Percentiles rank a stretch among this genome's conserved stretches.
These are phyloP conservation scores for Drosophila ficusphila DNA, from an alignment of 1,140 invertebrate genomes.

Conservation along the genomic window DNA sequence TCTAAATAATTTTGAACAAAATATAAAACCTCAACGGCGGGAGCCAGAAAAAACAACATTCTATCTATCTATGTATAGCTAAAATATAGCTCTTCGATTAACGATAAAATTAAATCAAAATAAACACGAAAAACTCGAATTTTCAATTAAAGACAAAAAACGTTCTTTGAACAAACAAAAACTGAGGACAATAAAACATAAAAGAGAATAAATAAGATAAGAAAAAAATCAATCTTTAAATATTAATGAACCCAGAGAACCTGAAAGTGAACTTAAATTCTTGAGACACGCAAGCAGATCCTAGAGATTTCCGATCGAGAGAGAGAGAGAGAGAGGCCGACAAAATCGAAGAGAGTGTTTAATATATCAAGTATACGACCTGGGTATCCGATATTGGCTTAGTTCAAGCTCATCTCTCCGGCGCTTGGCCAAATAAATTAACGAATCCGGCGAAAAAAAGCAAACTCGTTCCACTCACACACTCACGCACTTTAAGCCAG, in stretches of 20 bases:
- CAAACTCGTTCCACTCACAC: constrained; percentile 58
- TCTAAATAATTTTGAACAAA: constrained; percentile 61
- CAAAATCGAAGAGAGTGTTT: constrained; percentile 11
- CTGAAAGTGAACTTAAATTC: constrained; percentile 76
- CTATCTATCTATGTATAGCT: constrained; percentile 48
- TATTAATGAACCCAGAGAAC: constrained; percentile 65
- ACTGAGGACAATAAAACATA: constrained; percentile 40
- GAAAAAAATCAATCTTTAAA: constrained; percentile 66
- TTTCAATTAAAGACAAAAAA: constrained; percentile 77
- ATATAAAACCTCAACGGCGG: constrained; percentile 27
- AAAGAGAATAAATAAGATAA: constrained; percentile 32
- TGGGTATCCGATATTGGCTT: constrained; percentile 33
- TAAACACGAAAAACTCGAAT: constrained; percentile 80
- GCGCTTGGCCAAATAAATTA: constrained; percentile 77
- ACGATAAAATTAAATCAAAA: constrained; percentile 71
- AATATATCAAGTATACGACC: constrained; percentile 70
- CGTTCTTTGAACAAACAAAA: constrained; percentile 50
- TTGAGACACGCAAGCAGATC: constrained; percentile 64
- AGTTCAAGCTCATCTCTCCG: constrained; percentile 56
- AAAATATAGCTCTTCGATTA: constrained; percentile 72
- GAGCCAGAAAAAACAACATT: constrained; percentile 22
- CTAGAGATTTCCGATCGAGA: constrained; percentile 18
- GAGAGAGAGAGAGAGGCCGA: constrained; percentile 23
- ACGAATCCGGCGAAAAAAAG: constrained; percentile 55
- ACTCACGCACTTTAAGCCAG: constrained; percentile 54